Percentiles rank a stretch among this genome's conserved stretches.
Evolutionary conservation across 2,113 vertebrate species (phyloP).

Genomic region (Pteruthius melanotis): DNA sequence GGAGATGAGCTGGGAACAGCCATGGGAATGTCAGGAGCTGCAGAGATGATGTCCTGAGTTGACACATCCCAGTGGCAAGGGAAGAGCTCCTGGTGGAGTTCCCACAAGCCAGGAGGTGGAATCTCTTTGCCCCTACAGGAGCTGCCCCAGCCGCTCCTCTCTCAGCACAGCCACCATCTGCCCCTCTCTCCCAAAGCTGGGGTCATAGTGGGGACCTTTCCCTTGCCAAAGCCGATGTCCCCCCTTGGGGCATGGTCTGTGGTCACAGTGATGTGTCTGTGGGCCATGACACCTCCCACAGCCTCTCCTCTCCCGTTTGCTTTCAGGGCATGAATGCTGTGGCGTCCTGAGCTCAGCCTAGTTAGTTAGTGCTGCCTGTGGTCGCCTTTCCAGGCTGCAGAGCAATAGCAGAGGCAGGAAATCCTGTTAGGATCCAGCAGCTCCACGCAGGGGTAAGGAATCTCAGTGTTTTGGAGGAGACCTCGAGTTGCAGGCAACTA

Average conservation of each 20-base stretch:
- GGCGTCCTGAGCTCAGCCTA: neutral
- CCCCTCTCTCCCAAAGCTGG: neutral
- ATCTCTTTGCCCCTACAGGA: neutral
- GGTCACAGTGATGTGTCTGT: neutral
- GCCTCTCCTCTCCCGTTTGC: neutral
- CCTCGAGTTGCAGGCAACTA: neutral
- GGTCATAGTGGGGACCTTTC: neutral
- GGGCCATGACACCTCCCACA: neutral
- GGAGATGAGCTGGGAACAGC: neutral
- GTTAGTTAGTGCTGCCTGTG: neutral
- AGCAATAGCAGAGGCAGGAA: neutral
- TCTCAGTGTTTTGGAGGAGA: neutral
- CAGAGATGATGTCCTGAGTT: neutral
- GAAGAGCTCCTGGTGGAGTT: neutral
- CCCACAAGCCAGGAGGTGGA: fast-evolving
- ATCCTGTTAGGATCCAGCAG: neutral
- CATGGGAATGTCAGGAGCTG: neutral
- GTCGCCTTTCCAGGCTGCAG: neutral
- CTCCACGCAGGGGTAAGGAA: neutral
- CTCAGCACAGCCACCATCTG: neutral
- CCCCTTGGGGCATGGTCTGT: neutral
- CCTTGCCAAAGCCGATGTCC: neutral
- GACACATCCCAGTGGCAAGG: neutral
- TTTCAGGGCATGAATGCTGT: neutral
- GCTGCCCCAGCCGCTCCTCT: neutral